Conservation (phyloP, 2,888 invertebrate species). For the Scaptodrosophila latifasciaeformis region DNA sequence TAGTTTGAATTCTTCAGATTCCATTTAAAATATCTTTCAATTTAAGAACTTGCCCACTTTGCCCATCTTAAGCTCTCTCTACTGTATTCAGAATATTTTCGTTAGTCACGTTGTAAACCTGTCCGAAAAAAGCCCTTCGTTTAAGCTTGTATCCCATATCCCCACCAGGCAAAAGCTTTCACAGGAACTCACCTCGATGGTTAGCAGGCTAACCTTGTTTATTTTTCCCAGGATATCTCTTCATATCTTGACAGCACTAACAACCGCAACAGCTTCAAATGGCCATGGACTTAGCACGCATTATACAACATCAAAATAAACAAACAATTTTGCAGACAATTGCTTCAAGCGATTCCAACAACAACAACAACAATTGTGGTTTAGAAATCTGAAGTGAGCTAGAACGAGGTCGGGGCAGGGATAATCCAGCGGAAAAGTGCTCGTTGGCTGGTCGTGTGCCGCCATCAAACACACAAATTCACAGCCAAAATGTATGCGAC, state of each 20-base stretch:
- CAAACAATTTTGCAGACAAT: constrained; percentile 63
- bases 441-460: constrained; percentile 41
- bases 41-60: no score
- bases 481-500: constrained; percentile 29
- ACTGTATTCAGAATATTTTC: no score
- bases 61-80: no score
- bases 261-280: constrained; percentile 36
- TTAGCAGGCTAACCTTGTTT: constrained; percentile 30
- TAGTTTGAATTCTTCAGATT: no score
- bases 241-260: not conserved
- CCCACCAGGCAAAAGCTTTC: no score
- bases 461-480: constrained; percentile 37
- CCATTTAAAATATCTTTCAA: no score
- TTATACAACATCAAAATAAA: constrained; percentile 65
- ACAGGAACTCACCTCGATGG: no score
- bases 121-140: no score
- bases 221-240: constrained; percentile 54
- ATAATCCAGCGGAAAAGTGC: constrained; percentile 47
- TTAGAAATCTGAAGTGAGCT: constrained; percentile 23
- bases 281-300: constrained; percentile 48
- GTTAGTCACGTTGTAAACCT: no score
- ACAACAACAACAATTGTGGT: constrained; percentile 28
- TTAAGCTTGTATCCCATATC: no score
- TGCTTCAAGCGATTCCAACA: constrained; percentile 41
- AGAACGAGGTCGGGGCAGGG: constrained; percentile 33